Evolutionary conservation across 2,113 vertebrate genomes (phyloP).

Genomic region (Barnardius zonarius): DNA sequence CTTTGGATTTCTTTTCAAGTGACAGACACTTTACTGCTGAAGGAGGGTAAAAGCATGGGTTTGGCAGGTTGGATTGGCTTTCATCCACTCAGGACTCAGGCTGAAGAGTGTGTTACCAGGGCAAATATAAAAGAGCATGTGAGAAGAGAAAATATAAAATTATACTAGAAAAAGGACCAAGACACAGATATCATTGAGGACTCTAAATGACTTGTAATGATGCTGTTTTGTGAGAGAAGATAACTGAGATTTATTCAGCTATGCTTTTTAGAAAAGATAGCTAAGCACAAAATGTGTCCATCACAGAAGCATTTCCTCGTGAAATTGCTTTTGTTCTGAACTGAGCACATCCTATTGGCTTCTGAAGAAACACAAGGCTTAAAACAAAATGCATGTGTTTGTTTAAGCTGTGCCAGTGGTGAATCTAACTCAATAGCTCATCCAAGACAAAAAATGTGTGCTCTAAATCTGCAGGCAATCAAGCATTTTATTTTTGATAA

Average conservation of each 20-base stretch:
- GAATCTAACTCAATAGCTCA: neutral
- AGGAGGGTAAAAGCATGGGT: neutral
- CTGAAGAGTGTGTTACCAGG: neutral
- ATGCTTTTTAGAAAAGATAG: neutral
- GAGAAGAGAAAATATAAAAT: neutral
- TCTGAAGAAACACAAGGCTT: slow-evolving; percentile 1
- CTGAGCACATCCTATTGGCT: neutral
- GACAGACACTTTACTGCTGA: neutral
- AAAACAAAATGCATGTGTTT: slow-evolving; percentile 29
- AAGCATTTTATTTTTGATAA: slow-evolving; percentile 58
- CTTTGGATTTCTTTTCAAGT: neutral
- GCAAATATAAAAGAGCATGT: neutral
- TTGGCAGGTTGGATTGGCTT: neutral
- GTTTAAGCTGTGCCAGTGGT: slow-evolving; percentile 10
- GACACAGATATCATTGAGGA: neutral
- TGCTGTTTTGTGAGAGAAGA: neutral
- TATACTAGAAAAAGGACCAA: neutral
- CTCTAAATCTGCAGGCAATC: slow-evolving; percentile 34
- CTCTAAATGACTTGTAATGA: neutral
- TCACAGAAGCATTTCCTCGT: neutral
- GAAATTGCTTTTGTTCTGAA: slow-evolving; percentile 33
- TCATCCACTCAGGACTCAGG: neutral
- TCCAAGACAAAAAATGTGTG: neutral
- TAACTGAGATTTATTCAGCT: neutral
- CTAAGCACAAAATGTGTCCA: neutral